Percentiles rank a stretch among this genome's conserved stretches.
Conservation (phyloP, 2,797 vertebrate genomes). For the Sebastolobus altivelis region DNA sequence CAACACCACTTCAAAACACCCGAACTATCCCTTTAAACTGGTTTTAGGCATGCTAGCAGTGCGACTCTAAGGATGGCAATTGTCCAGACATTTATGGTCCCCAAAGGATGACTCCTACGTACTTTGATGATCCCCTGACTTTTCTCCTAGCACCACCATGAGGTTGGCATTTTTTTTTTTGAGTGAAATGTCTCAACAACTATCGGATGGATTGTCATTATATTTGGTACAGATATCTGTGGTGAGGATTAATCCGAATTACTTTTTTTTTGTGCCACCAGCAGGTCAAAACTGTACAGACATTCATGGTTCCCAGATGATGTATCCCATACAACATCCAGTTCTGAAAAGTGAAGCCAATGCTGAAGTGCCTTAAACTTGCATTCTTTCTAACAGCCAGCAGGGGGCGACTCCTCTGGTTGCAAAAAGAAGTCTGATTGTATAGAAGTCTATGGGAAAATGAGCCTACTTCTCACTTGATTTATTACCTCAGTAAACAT, state of each 20-base stretch:
- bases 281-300: neutral
- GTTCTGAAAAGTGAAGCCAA: no score
- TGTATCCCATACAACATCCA: neutral
- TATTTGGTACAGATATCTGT: neutral
- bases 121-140: neutral
- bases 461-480: no score
- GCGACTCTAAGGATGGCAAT: neutral
- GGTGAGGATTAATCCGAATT: neutral
- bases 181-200: conserved; percentile 2
- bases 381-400: no score
- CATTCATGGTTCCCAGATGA: neutral
- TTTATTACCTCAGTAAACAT: no score
- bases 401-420: no score
- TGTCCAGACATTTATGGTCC: neutral
- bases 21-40: neutral
- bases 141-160: neutral
- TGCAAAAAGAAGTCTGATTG: no score
- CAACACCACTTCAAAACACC: no score
- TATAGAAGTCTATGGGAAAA: no score
- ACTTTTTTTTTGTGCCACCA: neutral
- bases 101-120: neutral
- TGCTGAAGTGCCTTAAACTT: no score
- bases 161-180: neutral
- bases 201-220: neutral
- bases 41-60: neutral